phyloP scores from a whole-genome alignment of 2,113 vertebrate species.

The Euleptes europaea region DNA sequence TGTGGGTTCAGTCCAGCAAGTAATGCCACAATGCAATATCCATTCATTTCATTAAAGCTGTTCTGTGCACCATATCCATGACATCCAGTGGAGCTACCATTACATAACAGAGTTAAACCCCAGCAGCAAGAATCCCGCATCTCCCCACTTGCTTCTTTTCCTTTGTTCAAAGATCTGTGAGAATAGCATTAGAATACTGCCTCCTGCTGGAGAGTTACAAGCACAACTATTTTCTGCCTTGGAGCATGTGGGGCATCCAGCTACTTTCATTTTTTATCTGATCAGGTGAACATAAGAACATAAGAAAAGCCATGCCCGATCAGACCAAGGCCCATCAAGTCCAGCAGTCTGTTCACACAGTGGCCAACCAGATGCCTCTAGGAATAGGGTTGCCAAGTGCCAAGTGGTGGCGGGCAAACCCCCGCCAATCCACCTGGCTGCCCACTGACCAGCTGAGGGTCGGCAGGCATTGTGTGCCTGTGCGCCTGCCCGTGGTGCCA shows the following conservation, averaged over 20 bases:
- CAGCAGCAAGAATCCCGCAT: no score
- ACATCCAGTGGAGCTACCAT: background rate
- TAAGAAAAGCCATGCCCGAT: no score
- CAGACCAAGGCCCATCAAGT: no score
- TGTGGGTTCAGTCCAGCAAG: constrained; percentile 20
- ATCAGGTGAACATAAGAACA: background rate
- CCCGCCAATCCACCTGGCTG: no score
- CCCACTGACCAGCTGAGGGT: no score
- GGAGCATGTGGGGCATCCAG: background rate
- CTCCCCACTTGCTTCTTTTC: background rate
- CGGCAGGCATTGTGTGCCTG: no score
- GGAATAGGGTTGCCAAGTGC: no score
- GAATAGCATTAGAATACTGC: background rate
- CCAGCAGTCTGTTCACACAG: no score
- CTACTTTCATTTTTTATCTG: background rate
- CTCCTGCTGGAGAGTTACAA: background rate
- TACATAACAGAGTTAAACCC: background rate
- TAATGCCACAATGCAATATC: background rate
- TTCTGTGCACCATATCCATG: background rate
- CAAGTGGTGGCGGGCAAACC: no score
- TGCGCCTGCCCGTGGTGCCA: no score
- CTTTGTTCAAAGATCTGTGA: background rate
- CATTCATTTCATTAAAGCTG: background rate
- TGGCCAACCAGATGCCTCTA: no score
- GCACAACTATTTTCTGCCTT: background rate